phyloP scores from a whole-genome alignment of 2,113 vertebrate genomes.

The Todiramphus saurophagus region DNA sequence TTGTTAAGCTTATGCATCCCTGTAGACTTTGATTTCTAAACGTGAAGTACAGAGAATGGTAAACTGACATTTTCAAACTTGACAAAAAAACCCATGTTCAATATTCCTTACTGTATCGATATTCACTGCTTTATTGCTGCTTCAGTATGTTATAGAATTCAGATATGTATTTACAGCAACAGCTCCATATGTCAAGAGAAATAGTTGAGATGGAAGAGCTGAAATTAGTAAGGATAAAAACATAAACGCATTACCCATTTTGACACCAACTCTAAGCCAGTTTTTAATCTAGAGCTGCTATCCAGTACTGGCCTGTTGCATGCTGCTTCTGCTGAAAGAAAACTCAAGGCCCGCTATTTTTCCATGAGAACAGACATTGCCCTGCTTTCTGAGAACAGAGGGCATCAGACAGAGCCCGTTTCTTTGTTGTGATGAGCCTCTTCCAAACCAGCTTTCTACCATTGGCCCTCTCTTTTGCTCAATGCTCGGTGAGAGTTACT shows the following conservation, averaged over 20 bases:
- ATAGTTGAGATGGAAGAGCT: neutral
- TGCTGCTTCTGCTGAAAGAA: neutral
- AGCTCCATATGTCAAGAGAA: neutral
- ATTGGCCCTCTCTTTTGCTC: neutral
- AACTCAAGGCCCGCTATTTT: neutral
- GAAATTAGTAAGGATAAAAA: neutral
- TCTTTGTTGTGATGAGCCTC: neutral
- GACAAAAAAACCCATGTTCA: neutral
- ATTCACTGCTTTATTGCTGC: neutral
- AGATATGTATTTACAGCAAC: neutral
- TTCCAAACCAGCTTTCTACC: neutral
- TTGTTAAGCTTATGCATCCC: neutral
- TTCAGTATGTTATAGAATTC: neutral
- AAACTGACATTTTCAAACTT: neutral
- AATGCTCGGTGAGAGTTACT: neutral
- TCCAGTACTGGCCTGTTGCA: neutral
- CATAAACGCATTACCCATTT: neutral
- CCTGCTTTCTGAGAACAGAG: neutral
- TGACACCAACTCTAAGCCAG: neutral
- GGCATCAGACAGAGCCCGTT: neutral
- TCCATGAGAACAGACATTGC: neutral
- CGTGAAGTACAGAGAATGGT: neutral
- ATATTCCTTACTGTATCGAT: neutral
- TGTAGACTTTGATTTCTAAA: neutral
- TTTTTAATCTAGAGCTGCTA: neutral